Base-by-base conservation (phyloP, 2,888 invertebrate genomes). In the Onthophagus sagittarius region DNA sequence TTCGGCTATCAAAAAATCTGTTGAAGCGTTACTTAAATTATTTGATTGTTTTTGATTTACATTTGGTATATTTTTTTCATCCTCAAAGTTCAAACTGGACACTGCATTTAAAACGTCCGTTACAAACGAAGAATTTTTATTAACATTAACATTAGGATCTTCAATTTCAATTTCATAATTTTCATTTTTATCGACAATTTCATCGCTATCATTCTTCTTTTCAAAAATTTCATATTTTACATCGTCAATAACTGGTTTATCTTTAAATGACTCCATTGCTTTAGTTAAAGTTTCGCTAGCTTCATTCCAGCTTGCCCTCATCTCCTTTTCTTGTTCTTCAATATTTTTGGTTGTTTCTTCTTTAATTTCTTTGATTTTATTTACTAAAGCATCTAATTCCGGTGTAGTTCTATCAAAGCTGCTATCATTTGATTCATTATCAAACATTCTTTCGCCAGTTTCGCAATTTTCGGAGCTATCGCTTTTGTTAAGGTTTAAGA, bases 401-500 rank as follows among this genome's bases (percentile, higher is more conserved):
- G 79, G 79, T 32, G 79, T 80, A 74, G 82, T 80, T 72, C 80
- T 78, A 64, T 77, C 76, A 15, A 78, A 77, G 31, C 70, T 39
- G 23, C 65, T 73, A 33, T 71, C 70, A 13, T 23, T 15, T 7
- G 70, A 69, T 31, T 73, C 74, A 4, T 75, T 74, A 15, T 64
- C 63, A 33, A 77, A 39, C 81, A 82, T 71, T 81, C 80, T 74
- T 81, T 81, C 31, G 75, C 77, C 33, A 75, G 78, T 73, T 78
- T 79, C 62, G 75, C 79, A 72, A 53, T 77, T 79, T 4, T 77
- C 75, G 15, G 76, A 78, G 3, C 79, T 79, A 63, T 83, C 82
- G 23, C 82, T 81, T 74, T 83, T 82, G 15, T 82, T 80, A n/a
- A 85, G 80, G 74, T 88, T 89, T 75, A 91, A 89, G 31, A 92